A percentile compares a stretch with the other conserved stretches of the same genome.
Conservation (phyloP, 1,140 invertebrate genomes). For the Lucilia sericata region DNA sequence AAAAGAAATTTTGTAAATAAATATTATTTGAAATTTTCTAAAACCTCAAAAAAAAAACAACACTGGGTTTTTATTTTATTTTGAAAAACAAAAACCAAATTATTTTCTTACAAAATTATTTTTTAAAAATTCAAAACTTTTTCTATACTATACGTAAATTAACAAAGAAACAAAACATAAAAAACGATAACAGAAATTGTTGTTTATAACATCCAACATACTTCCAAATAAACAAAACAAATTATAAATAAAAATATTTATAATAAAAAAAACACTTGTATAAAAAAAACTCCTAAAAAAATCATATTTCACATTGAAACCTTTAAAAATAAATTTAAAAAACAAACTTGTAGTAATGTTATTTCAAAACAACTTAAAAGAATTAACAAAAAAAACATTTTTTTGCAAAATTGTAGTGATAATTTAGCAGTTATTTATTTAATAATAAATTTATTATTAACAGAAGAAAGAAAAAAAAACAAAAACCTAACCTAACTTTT, state of each 20-base stretch:
- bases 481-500: background rate
- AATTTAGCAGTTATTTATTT: slow-evolving; percentile 33
- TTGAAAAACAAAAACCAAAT: no score
- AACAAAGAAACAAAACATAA: slow-evolving; percentile 45
- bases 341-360: slow-evolving; percentile 8
- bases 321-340: background rate
- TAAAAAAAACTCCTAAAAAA: slow-evolving; percentile 27
- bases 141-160: slow-evolving; percentile 27
- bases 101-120: background rate
- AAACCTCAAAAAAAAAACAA: background rate
- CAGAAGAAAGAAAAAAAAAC: background rate
- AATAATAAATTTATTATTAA: slow-evolving; percentile 34
- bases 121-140: background rate
- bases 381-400: slow-evolving; percentile 8
- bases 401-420: slow-evolving; percentile 42
- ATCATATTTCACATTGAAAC: slow-evolving; percentile 41
- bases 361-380: slow-evolving; percentile 3
- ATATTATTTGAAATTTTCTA: background rate
- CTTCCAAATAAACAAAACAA: slow-evolving; percentile 35
- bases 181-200: slow-evolving; percentile 58
- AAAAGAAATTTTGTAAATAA: slow-evolving; percentile 10
- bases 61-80: background rate
- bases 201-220: slow-evolving; percentile 50
- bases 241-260: background rate
- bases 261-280: background rate